Evolutionary conservation across 2,888 invertebrate genomes (phyloP).

Genomic region (Hedya salicella): DNA sequence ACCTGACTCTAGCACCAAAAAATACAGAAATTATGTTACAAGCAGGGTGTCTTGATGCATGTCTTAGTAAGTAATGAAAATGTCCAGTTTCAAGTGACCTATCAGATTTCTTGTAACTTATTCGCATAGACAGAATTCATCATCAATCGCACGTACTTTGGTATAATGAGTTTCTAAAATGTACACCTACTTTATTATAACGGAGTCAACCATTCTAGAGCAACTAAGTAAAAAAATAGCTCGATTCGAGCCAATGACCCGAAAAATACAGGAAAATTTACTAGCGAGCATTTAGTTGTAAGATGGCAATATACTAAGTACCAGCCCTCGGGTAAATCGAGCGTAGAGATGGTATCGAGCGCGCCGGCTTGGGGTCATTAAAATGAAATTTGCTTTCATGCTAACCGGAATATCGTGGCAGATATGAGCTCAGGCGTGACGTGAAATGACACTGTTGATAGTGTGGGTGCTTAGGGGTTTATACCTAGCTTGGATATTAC

Average conservation of each 20-base stretch:
- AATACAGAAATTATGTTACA: too few species aligned
- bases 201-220: background rate
- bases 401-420: slow-evolving; percentile 52
- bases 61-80: too few species aligned
- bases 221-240: background rate
- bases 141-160: too few species aligned
- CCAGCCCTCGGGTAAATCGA: slow-evolving; percentile 62
- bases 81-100: too few species aligned
- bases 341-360: slow-evolving; percentile 66
- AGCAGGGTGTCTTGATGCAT: too few species aligned
- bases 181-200: too few species aligned
- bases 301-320: slow-evolving; percentile 39
- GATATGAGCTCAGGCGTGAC: slow-evolving; percentile 48
- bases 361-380: slow-evolving; percentile 67
- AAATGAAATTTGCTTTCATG: slow-evolving; percentile 80
- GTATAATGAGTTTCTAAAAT: too few species aligned
- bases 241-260: slow-evolving; percentile 24
- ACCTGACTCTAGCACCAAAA: too few species aligned
- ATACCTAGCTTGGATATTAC: slow-evolving; percentile 14
- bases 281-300: slow-evolving; percentile 38
- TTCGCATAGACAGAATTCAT: too few species aligned
- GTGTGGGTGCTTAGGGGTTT: slow-evolving; percentile 31
- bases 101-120: too few species aligned
- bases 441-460: slow-evolving; percentile 45
- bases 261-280: slow-evolving; percentile 40